These are phyloP conservation scores for Aplidium turbinatum DNA, from an alignment of 23 tunicate genomes.

Conservation along the genomic window DNA sequence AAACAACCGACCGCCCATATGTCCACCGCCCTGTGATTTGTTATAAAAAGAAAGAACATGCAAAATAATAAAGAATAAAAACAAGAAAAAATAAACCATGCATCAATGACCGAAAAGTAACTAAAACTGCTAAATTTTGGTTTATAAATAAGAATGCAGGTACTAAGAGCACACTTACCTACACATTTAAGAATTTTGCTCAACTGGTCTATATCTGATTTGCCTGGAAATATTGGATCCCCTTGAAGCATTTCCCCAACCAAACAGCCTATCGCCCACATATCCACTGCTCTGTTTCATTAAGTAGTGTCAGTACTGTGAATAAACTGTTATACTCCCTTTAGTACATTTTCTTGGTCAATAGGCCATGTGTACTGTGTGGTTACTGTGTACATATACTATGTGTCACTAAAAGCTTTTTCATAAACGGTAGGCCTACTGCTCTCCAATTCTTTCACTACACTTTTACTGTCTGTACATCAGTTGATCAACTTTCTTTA, in stretches of 20 bases:
- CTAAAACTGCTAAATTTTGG: no score
- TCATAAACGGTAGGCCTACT: no score
- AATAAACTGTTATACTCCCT: no score
- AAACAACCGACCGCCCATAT: constrained; percentile 98
- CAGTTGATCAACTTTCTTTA: no score
- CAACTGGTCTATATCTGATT: constrained; percentile 86
- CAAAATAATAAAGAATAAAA: constrained; percentile 11
- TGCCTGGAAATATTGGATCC: constrained; percentile 84
- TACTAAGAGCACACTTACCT: constrained; percentile 50
- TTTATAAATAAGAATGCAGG: no score
- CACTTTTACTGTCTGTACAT: no score
- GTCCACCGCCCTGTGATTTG: constrained; percentile 92
- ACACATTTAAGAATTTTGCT: constrained; percentile 55
- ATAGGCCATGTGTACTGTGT: no score
- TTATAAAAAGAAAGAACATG: neutral
- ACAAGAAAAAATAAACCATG: neutral
- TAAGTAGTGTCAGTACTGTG: no score
- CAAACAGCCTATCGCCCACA: constrained; percentile 88
- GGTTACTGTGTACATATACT: no score
- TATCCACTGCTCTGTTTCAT: constrained; percentile 69
- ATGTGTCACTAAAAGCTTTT: no score
- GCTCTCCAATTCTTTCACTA: no score
- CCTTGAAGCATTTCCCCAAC: constrained; percentile 89
- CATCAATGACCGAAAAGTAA: neutral
- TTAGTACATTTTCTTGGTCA: no score